Conservation (phyloP, 2,113 vertebrate species). For the Bujurquina vittata region DNA sequence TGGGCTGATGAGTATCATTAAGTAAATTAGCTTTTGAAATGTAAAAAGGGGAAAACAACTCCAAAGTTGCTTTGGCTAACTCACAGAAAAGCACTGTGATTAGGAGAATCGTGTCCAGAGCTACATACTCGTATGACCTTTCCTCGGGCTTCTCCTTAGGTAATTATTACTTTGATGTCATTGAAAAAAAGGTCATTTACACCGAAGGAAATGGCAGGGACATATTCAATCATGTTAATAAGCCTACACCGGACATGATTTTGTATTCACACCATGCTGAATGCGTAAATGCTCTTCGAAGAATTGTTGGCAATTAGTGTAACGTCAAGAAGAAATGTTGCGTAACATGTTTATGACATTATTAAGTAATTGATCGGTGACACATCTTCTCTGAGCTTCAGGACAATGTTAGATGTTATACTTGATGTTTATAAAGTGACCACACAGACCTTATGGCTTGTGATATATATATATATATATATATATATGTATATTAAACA, state of each 20-base stretch:
- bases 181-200: conserved; percentile 33
- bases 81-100: conserved; percentile 16
- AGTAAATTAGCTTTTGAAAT: conserved; percentile 45
- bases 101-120: neutral
- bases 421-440: conserved; percentile 7
- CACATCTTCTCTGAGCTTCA: conserved; percentile 10
- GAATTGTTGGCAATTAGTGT: conserved; percentile 38
- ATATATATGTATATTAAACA: too few relatives aligned
- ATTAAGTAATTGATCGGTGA: conserved; percentile 25
- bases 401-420: neutral
- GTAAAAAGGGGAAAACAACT: conserved; percentile 14
- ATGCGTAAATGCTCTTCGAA: conserved; percentile 29
- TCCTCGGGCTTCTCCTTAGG: conserved; percentile 3
- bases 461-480: too few relatives aligned
- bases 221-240: conserved; percentile 29
- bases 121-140: conserved; percentile 20
- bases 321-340: conserved; percentile 38
- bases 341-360: conserved; percentile 22
- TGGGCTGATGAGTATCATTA: conserved; percentile 44
- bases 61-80: neutral
- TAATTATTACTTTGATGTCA: conserved; percentile 41
- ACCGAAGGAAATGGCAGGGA: conserved; percentile 31
- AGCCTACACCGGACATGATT: neutral
- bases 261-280: conserved; percentile 4
- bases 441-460: neutral